A percentile compares a stretch with the other conserved stretches of the same genome.
phyloP scores from a whole-genome alignment of 1,140 invertebrate genomes.

The Lucilia cuprina region DNA sequence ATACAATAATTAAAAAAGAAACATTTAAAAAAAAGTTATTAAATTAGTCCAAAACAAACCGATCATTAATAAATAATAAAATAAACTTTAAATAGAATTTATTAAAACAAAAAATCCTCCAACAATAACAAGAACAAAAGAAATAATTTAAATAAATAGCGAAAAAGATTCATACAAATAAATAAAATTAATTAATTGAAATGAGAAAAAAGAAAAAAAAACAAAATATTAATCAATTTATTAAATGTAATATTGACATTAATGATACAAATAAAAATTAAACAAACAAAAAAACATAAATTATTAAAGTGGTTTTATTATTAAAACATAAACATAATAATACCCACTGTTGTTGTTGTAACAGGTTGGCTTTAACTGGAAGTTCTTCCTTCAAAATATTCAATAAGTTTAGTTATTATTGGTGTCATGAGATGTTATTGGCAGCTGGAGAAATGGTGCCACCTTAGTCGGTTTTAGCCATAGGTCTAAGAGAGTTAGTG shows the following conservation, averaged over 20 bases:
- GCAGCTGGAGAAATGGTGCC: no score
- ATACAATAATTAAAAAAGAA: background rate
- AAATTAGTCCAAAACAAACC: background rate
- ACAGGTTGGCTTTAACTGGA: no score
- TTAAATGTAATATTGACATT: slow-evolving; percentile 5
- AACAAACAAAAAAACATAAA: background rate
- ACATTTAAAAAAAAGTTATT: background rate
- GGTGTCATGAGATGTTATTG: no score
- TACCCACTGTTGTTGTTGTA: no score
- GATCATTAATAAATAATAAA: background rate
- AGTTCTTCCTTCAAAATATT: no score
- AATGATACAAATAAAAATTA: slow-evolving; percentile 4
- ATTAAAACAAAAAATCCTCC: background rate
- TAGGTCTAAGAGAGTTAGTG: no score
- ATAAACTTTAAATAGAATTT: background rate
- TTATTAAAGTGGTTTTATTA: no score
- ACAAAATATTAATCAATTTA: slow-evolving; percentile 9
- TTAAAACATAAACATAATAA: no score
- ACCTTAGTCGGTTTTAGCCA: no score
- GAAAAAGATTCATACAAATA: background rate
- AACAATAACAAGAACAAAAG: background rate
- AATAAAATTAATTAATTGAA: background rate
- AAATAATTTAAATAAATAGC: background rate
- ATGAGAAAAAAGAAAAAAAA: background rate
- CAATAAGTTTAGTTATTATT: no score